Percentiles rank a stretch among this genome's conserved stretches.
These are phyloP conservation scores for Rhabdomys dilectus DNA, from an alignment of 2,113 vertebrate genomes.

Conservation along the genomic window DNA sequence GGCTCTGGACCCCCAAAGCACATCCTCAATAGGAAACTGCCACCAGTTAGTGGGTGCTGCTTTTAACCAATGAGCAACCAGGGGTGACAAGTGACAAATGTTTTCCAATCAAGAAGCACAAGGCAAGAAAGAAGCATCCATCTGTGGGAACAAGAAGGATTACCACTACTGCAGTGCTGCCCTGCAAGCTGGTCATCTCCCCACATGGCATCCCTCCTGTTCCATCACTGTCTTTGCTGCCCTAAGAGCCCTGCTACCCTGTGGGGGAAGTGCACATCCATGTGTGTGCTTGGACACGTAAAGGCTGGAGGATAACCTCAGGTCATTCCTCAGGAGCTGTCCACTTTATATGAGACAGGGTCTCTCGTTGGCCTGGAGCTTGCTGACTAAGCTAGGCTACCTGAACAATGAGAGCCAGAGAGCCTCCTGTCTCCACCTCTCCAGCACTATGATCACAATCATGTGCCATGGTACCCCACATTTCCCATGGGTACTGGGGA, in stretches of 20 bases:
- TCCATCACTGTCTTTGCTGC: background rate
- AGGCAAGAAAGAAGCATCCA: background rate
- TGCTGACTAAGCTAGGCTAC: background rate
- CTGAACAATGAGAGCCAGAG: background rate
- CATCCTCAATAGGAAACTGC: background rate
- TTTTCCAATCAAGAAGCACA: background rate
- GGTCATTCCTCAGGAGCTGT: background rate
- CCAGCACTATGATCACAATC: background rate
- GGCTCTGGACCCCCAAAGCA: no score
- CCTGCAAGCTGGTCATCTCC: background rate
- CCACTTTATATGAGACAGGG: background rate
- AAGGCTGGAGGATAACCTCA: background rate
- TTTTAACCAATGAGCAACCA: background rate
- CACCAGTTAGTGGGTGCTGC: background rate
- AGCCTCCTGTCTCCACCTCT: background rate
- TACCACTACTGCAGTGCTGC: background rate
- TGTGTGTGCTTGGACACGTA: no score
- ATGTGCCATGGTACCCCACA: background rate
- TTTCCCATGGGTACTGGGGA: background rate
- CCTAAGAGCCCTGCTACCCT: background rate
- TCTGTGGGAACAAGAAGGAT: background rate
- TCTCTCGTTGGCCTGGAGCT: background rate
- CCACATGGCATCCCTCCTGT: background rate
- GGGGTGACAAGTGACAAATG: background rate
- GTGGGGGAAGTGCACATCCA: background rate